These are phyloP conservation scores for Ceratitis capitata DNA, from an alignment of 1,140 invertebrate species.

Conservation along the genomic window DNA sequence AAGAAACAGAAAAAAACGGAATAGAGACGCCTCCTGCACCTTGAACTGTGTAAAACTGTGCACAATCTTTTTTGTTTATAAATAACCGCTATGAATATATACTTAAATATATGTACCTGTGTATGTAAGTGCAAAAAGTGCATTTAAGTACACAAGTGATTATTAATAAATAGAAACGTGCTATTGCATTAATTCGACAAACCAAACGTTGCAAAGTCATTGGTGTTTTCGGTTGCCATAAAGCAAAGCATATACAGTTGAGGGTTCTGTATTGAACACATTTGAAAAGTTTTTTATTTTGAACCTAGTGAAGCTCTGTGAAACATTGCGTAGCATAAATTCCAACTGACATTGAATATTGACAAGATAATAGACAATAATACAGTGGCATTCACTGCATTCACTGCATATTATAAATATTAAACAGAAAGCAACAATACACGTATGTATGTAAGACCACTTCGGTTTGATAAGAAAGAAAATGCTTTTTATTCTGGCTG, in stretches of 20 bases:
- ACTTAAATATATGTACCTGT: too few species aligned
- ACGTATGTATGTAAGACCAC: too few species aligned
- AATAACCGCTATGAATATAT: background rate
- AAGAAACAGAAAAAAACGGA: background rate
- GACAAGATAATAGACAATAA: too few species aligned
- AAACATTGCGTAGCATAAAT: background rate
- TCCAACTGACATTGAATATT: constrained; percentile 20
- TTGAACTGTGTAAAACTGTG: background rate
- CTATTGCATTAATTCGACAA: constrained; percentile 28
- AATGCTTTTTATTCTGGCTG: too few species aligned
- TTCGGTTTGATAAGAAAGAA: too few species aligned
- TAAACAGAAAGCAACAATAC: too few species aligned
- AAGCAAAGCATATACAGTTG: too few species aligned
- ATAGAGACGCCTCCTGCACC: background rate
- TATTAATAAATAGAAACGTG: constrained; percentile 16
- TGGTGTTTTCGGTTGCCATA: too few species aligned
- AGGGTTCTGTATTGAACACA: background rate
- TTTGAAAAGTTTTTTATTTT: background rate
- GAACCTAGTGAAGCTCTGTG: background rate
- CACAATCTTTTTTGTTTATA: background rate
- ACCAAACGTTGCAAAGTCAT: background rate
- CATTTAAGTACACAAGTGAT: background rate
- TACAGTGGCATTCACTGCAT: background rate
- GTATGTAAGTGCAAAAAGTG: background rate
- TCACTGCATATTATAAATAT: too few species aligned